Base-by-base conservation (phyloP, 1,140 invertebrate species). In the Sipha flava region DNA sequence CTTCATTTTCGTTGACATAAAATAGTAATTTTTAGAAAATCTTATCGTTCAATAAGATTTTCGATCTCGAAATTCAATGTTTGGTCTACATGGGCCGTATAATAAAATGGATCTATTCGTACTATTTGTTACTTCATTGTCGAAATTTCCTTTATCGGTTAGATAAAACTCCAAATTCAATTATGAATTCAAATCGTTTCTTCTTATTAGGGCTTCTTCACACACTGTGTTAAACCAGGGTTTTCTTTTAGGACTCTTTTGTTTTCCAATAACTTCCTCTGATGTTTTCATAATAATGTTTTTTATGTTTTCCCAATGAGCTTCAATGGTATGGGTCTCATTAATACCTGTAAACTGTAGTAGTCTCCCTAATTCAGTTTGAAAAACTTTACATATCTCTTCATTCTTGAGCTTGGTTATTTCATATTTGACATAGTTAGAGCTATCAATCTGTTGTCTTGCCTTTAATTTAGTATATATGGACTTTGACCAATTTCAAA, bases 141-240 rank as follows among this genome's bases (percentile, higher is more conserved):
- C n/a, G n/a, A n/a, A n/a, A n/a, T n/a, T n/a, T n/a, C n/a, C n/a
- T n/a, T n/a, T n/a, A n/a, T n/a, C n/a, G n/a, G n/a, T n/a, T n/a
- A n/a, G n/a, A n/a, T n/a, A n/a, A n/a, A n/a, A n/a, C n/a, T n/a
- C n/a, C n/a, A n/a, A n/a, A n/a, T n/a, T n/a, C n/a, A n/a, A n/a
- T n/a, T n/a, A n/a, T n/a, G n/a, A n/a, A n/a, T n/a, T n/a, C n/a
- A n/a, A n/a, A n/a, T 81, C 54, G 4, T 77, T 77, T 62, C 26
- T 40, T 21, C 40, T 75, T 37, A 64, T 37, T 64, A 64, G 7
- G 31, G 59, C 31, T 72, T 54, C 57, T 18, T 79, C 37, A 40
- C 73, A 82, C 37, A 80, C 82, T 43, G 47, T 72, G 66, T 82
- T 79, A 72, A 81, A 81, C 82, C 82, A 82, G n/a, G 40, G 47